Evolutionary conservation across 1,140 invertebrate species (phyloP).

Genomic region (Lamellibrachia luymesi): DNA sequence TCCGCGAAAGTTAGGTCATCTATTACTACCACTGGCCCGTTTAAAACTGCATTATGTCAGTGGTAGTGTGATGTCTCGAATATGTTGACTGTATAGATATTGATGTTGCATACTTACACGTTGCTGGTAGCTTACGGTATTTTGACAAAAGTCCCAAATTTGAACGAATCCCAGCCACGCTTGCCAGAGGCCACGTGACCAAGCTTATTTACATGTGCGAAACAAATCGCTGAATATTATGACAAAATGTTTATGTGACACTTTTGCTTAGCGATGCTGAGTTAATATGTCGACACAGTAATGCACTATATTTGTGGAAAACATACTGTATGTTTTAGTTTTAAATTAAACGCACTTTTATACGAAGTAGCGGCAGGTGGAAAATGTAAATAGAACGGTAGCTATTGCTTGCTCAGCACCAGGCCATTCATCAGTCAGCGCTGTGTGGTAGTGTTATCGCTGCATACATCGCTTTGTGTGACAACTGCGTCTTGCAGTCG

Average conservation of each 20-base stretch:
- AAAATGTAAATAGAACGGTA: background rate
- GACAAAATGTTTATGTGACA: background rate
- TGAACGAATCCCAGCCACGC: background rate
- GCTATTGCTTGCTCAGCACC: background rate
- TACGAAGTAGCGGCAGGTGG: background rate
- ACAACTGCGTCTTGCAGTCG: conserved; percentile 1
- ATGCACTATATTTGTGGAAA: background rate
- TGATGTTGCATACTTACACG: background rate
- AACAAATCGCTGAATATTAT: background rate
- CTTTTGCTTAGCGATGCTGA: background rate
- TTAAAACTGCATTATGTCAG: background rate
- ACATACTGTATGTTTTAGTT: background rate
- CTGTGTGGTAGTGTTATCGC: background rate
- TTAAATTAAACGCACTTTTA: background rate
- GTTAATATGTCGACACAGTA: background rate
- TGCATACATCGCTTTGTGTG: background rate
- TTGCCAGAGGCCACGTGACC: background rate
- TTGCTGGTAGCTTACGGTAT: background rate
- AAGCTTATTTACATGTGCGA: conserved; percentile 1
- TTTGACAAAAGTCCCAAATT: conserved; percentile 1
- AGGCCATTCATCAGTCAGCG: background rate
- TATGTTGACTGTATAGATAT: background rate
- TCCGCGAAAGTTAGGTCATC: background rate
- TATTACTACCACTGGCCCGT: background rate
- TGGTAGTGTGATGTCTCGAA: background rate